Conservation (phyloP, 1,140 invertebrate species). For the Bombus balteatus region DNA sequence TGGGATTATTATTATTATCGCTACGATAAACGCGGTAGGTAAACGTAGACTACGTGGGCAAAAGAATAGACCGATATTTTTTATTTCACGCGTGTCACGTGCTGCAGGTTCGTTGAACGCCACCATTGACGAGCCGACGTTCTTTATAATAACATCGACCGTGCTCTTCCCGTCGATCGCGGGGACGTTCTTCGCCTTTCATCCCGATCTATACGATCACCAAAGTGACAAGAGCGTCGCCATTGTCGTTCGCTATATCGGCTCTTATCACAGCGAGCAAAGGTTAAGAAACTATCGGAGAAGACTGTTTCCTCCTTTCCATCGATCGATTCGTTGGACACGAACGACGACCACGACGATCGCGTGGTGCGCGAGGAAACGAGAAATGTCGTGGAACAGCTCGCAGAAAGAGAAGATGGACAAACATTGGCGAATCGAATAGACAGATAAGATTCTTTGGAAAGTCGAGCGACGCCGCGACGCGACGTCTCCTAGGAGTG, state of each 20-base stretch:
- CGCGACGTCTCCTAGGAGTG: background rate
- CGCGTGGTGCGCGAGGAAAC: constrained; percentile 44
- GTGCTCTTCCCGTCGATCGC: background rate
- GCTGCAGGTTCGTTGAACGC: background rate
- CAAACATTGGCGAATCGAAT: constrained; percentile 5
- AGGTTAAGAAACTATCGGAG: constrained; percentile 52
- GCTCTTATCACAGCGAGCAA: constrained; percentile 21
- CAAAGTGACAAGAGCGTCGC: constrained; percentile 27
- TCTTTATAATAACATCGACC: constrained; percentile 34
- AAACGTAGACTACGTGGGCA: too few species aligned
- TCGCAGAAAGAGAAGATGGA: constrained; percentile 16
- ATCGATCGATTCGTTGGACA: constrained; percentile 54
- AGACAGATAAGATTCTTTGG: constrained; percentile 25
- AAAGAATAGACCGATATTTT: background rate
- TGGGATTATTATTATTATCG: too few species aligned
- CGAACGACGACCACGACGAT: background rate
- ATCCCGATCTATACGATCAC: constrained; percentile 2
- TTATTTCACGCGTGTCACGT: background rate
- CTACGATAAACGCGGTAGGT: too few species aligned
- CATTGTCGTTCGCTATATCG: constrained; percentile 34
- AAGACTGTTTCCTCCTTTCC: constrained; percentile 55
- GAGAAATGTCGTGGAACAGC: constrained; percentile 48
- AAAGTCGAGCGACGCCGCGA: background rate
- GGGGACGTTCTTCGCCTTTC: background rate
- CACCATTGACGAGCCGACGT: background rate